phyloP scores from a whole-genome alignment of 2,888 invertebrate genomes.

The Cheilosia vulpina region DNA sequence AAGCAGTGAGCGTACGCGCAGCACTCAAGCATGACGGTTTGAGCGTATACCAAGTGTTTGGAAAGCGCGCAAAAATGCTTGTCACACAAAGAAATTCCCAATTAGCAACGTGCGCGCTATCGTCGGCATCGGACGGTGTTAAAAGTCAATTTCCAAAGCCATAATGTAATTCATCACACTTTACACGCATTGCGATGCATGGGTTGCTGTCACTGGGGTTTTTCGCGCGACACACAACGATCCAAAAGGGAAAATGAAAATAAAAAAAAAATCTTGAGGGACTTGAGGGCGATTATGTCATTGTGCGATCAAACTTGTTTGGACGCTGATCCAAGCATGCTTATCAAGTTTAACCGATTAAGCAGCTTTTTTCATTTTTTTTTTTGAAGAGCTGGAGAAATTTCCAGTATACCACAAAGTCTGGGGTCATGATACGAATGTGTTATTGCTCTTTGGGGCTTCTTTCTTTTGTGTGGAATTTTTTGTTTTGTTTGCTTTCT shows the following conservation, averaged over 20 bases:
- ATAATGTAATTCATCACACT: constrained; percentile 41
- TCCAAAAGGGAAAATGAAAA: constrained; percentile 44
- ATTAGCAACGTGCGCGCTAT: constrained; percentile 7
- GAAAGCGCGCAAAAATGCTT: constrained; percentile 29
- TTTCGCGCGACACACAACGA: constrained; percentile 35
- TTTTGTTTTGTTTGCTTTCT: too few relatives aligned
- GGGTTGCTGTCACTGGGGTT: constrained; percentile 56
- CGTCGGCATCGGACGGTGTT: not conserved
- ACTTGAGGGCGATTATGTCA: constrained; percentile 72
- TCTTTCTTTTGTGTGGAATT: constrained; percentile 7
- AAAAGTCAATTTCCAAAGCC: constrained; percentile 45
- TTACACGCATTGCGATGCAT: constrained; percentile 47
- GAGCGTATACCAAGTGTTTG: not conserved
- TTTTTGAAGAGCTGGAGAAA: constrained; percentile 38
- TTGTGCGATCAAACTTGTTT: constrained; percentile 59
- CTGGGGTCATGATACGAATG: constrained; percentile 64
- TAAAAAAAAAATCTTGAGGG: constrained; percentile 71
- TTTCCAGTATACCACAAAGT: constrained; percentile 31
- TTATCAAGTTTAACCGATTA: constrained; percentile 46
- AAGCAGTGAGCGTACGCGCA: constrained; percentile 6
- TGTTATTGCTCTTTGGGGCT: constrained; percentile 58
- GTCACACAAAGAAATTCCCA: constrained; percentile 27
- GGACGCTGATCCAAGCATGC: constrained; percentile 27
- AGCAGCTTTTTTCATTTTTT: constrained; percentile 17
- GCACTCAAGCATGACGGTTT: not conserved